Evolutionary conservation across 1,140 invertebrate genomes (phyloP), one percentile per base, ranked within the genome.

Genomic region (Drosophila nigromelanica): DNA sequence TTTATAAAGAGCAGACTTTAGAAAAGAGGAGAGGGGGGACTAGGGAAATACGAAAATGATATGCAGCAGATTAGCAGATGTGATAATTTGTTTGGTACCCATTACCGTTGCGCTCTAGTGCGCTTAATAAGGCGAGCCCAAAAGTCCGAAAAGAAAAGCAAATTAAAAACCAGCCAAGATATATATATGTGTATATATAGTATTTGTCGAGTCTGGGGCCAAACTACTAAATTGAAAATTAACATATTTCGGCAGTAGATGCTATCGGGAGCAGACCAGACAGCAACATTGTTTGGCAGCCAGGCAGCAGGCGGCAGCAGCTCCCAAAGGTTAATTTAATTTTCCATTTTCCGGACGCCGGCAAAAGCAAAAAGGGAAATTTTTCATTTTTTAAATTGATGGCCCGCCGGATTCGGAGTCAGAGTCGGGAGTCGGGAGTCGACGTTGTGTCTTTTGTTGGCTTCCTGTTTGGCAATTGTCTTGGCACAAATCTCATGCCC

Each of bases 181-280:
- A 61, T 39, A 62, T 47, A 45, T 45, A 76, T 78, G 66, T 82
- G 62, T 81, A 39, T 59, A 15, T 48, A 15, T 64, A 64, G 56
- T 63, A 72, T 55, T 21, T 56, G 75, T 78, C 73, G 48, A 66
- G 43, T 73, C 74, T 48, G 73, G 58, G 30, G 55, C 58, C 59
- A 78, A 86, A 86, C 76, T 78, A 89, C 76, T 78, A 89, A 89
- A 89, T 89, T 89, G 85, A 89, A 89, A 89, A 89, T 89, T 89
- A 89, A 89, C 83, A 89, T 89, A 89, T 89, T 87, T 87, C 79
- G 83, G 83, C 83, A 83, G 76, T 87, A 87, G 83, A 87, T 87
- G 76, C 64, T 89, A 87, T 87, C 83, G 72, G 67, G 50, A 48
- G 66, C 73, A 43, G 60, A 47, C 33, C 43, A 47, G 73, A 78